A percentile compares a stretch with the other conserved stretches of the same genome.
Evolutionary conservation across 2,888 invertebrate genomes (phyloP).

Genomic region (Ophion ventricosus): DNA sequence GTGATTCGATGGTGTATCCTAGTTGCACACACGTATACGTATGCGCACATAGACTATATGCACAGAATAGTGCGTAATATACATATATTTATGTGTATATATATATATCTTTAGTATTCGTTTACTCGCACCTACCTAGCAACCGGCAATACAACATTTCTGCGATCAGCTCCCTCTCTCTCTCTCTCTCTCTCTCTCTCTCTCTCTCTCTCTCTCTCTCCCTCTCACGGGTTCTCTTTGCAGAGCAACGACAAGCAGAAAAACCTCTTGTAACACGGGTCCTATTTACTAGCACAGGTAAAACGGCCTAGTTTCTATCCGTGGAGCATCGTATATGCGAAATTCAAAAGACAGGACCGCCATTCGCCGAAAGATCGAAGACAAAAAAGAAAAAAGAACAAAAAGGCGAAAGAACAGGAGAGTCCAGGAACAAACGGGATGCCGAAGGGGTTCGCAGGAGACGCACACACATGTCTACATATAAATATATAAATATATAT

Average conservation of each 20-base stretch:
- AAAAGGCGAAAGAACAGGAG: slow-evolving; percentile 55
- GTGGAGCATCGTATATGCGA: slow-evolving; percentile 59
- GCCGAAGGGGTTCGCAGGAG: slow-evolving; percentile 68
- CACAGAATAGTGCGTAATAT: not conserved
- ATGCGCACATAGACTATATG: too few relatives aligned
- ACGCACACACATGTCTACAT: slow-evolving; percentile 29
- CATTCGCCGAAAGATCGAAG: slow-evolving; percentile 64
- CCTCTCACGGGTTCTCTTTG: slow-evolving; percentile 55
- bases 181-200: slow-evolving; percentile 71
- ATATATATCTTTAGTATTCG: slow-evolving; percentile 22
- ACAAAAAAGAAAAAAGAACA: slow-evolving; percentile 51
- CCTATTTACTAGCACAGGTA: slow-evolving; percentile 71
- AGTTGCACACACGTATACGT: slow-evolving; percentile 17
- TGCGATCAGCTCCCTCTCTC: slow-evolving; percentile 13
- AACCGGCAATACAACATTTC: slow-evolving; percentile 56
- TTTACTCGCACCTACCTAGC: slow-evolving; percentile 35
- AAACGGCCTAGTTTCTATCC: slow-evolving; percentile 76
- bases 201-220: slow-evolving; percentile 53
- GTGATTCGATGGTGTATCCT: slow-evolving; percentile 59
- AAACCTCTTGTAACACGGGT: slow-evolving; percentile 59
- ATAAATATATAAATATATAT: too few relatives aligned
- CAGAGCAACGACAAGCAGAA: slow-evolving; percentile 44
- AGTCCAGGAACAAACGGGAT: slow-evolving; percentile 64
- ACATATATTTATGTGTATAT: slow-evolving; percentile 7
- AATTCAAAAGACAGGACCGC: slow-evolving; percentile 74